Evolutionary conservation across 30 jellyfish, hydroid and myxozoan genomes (phyloP).

Genomic region (Aurelia sp.): DNA sequence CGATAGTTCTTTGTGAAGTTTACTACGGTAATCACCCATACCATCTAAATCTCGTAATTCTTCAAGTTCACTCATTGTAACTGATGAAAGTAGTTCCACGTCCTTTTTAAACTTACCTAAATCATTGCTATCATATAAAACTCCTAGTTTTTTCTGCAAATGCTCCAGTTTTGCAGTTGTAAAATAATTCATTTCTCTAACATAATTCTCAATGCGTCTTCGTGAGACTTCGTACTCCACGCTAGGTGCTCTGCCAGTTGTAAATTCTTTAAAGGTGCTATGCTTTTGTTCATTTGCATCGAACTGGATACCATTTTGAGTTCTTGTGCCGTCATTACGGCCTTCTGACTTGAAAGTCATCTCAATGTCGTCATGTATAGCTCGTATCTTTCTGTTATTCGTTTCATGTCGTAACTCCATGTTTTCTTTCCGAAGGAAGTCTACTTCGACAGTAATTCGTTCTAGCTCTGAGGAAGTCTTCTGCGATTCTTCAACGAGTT

Average conservation of each 20-base stretch:
- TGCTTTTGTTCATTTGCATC: neutral
- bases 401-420: conserved; percentile 55
- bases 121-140: conserved; percentile 18
- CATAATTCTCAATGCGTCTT: conserved; percentile 67
- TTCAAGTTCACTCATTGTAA: conserved; percentile 81
- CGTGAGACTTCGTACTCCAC: conserved; percentile 67
- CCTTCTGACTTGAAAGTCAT: conserved; percentile 16
- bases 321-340: neutral
- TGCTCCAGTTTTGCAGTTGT: conserved; percentile 46
- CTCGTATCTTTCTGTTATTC: conserved; percentile 57
- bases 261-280: neutral
- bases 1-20: conserved; percentile 47
- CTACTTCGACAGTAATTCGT: conserved; percentile 46
- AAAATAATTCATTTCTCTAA: conserved; percentile 87
- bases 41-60: conserved; percentile 73
- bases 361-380: conserved; percentile 56
- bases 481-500: conserved; percentile 91
- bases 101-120: conserved; percentile 42
- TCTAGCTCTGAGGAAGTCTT: conserved; percentile 64
- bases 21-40: conserved; percentile 33
- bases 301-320: neutral
- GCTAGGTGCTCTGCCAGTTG: conserved; percentile 58
- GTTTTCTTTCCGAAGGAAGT: conserved; percentile 71
- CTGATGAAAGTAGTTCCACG: conserved; percentile 52
- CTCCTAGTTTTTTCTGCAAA: conserved; percentile 55